Conservation (phyloP, 2,888 invertebrate species). For the Arge pagana region DNA sequence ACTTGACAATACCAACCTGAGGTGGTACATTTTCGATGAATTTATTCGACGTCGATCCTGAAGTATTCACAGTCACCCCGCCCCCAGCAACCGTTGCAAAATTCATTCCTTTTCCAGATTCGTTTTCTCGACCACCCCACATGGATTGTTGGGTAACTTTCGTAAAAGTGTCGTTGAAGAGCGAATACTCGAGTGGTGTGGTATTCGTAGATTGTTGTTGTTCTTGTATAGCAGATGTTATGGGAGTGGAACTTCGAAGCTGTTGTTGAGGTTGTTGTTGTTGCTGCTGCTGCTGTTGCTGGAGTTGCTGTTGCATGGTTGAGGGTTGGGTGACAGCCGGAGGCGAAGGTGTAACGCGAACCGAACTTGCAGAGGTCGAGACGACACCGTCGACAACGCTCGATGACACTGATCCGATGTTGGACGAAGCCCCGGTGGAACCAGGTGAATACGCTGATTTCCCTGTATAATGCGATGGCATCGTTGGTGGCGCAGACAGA, state of each 20-base stretch:
- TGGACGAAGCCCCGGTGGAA: conserved; percentile 43
- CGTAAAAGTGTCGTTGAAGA: conserved; percentile 80
- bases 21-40: conserved; percentile 63
- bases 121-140: conserved; percentile 64
- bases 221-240: conserved; percentile 45
- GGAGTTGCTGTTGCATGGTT: conserved; percentile 37
- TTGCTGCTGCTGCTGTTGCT: conserved; percentile 41
- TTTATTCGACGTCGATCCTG: conserved; percentile 59
- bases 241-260: conserved; percentile 44
- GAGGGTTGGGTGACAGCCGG: conserved; percentile 35
- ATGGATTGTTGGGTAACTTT: conserved; percentile 69
- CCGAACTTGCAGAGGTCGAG: conserved; percentile 42
- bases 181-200: conserved; percentile 78
- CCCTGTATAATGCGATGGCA: conserved; percentile 44
- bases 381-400: conserved; percentile 38
- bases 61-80: conserved; percentile 53
- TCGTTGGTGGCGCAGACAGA: conserved; percentile 48
- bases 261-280: conserved; percentile 43
- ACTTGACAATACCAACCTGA: conserved; percentile 44
- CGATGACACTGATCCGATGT: conserved; percentile 34
- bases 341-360: conserved; percentile 47
- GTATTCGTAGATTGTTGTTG: conserved; percentile 52
- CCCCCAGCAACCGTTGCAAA: conserved; percentile 74
- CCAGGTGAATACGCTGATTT: conserved; percentile 48
- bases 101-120: conserved; percentile 67